phyloP scores from a whole-genome alignment of 1,140 invertebrate genomes.

The Alviniconcha marisindica region DNA sequence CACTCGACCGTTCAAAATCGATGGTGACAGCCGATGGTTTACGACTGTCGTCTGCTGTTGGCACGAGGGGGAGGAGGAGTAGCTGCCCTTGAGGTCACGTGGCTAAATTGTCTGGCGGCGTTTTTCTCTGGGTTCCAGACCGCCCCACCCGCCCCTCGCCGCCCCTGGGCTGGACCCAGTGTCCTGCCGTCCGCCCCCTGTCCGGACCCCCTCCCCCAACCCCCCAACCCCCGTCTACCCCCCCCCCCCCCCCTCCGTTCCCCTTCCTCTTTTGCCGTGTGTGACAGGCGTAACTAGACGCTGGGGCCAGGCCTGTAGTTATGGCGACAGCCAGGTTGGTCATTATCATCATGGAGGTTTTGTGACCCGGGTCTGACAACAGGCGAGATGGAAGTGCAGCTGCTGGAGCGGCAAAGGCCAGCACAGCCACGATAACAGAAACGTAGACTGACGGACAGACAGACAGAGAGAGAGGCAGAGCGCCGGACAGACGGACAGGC shows the following conservation, averaged over 20 bases:
- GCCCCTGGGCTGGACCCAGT: conserved; percentile 17
- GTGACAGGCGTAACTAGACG: conserved; percentile 20
- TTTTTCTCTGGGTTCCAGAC: conserved; percentile 12
- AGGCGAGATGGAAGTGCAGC: background rate
- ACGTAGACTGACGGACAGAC: no score
- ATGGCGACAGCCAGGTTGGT: background rate
- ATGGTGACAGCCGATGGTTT: background rate
- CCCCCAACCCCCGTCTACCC: background rate
- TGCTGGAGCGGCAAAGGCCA: background rate
- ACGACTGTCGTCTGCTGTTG: conserved; percentile 18
- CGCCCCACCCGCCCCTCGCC: conserved; percentile 22
- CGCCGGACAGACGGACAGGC: background rate
- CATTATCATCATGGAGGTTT: background rate
- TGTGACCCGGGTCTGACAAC: background rate
- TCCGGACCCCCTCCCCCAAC: background rate
- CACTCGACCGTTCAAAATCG: background rate
- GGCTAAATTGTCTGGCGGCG: conserved; percentile 13
- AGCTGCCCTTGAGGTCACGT: conserved; percentile 25
- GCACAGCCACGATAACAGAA: no score
- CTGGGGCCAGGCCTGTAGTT: conserved; percentile 2
- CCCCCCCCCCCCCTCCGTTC: background rate
- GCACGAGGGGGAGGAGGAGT: conserved; percentile 1
- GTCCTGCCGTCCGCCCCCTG: conserved; percentile 17
- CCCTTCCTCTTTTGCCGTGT: background rate
- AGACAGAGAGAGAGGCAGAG: no score